Base-by-base conservation (phyloP, 2,888 invertebrate genomes). In the Erebia palarica region DNA sequence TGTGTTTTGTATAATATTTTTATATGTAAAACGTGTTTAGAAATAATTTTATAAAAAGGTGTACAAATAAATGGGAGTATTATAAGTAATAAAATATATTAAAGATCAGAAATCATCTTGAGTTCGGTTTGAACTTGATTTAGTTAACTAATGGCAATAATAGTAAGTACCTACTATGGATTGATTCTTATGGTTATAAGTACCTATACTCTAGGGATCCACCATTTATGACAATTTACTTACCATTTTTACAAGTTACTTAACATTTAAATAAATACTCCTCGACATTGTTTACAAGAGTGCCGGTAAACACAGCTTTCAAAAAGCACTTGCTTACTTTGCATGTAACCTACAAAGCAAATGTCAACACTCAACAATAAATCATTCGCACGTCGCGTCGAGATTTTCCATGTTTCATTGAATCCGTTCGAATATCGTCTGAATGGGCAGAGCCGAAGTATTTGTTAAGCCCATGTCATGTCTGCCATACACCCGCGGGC, bases 281-380 rank as follows among this genome's bases (percentile, higher is more conserved):
- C 11, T 57, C 21, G 57, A 21, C 21, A 9, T 58, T 60, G 4
- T n/a, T 63, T 18, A 13, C 61, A 63, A 63, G 47, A 47, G 10
- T 44, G 16, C 61, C 16, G 7, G 47, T 21, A 63, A 47, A 47
- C 61, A 63, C 61, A 14, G 13, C 14, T 47, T 63, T 49, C 49
- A 63, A 63, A 63, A 63, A 63, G 63, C 49, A 21, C 63, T 63
- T 21, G 49, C 21, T 63, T 14, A 63, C 18, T 61, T 44, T 61
- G 44, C 63, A 63, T 44, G 36, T 44, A 44, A 61, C 47, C 47
- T 47, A 11, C 49, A 63, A 63, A 47, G 47, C 21, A 63, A 63
- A 63, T 49, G 63, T 63, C 63, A 63, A 63, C 47, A 63, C 63
- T 49, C 16, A 47, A 63, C 9, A 63, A 63, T 63, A 63, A 49